Evolutionary conservation across 2,888 invertebrate genomes (phyloP).

Genomic region (Orchestes rusci): DNA sequence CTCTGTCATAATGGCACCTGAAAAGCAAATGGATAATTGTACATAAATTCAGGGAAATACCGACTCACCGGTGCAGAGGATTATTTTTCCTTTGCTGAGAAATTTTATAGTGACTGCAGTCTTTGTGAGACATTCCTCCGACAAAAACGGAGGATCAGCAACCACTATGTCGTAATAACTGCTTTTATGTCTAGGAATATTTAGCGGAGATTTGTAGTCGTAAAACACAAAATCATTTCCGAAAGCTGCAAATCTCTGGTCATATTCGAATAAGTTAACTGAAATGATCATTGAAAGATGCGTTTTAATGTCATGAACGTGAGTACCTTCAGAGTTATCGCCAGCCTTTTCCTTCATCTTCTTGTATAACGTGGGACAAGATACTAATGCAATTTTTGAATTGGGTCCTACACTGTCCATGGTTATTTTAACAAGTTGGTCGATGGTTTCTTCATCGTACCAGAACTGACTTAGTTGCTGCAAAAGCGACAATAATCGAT

Average conservation of each 20-base stretch:
- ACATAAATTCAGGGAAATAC: no score
- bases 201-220: constrained; percentile 77
- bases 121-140: constrained; percentile 85
- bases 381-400: constrained; percentile 72
- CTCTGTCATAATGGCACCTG: constrained; percentile 70
- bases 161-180: constrained; percentile 73
- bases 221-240: constrained; percentile 76
- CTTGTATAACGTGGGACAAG: constrained; percentile 81
- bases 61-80: constrained; percentile 82
- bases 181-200: constrained; percentile 54
- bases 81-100: constrained; percentile 63
- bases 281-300: constrained; percentile 17
- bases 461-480: constrained; percentile 98
- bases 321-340: constrained; percentile 29
- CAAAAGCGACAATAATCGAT: no score
- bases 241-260: constrained; percentile 71
- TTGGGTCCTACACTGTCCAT: constrained; percentile 47
- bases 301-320: background rate
- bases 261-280: constrained; percentile 61
- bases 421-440: constrained; percentile 61
- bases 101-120: constrained; percentile 69
- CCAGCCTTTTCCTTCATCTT: constrained; percentile 50
- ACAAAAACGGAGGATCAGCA: constrained; percentile 92
- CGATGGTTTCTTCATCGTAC: constrained; percentile 80
- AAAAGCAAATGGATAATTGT: constrained; percentile 32